These are phyloP conservation scores for Phymastichus coffea DNA, from an alignment of 1,140 invertebrate species.

Conservation along the genomic window DNA sequence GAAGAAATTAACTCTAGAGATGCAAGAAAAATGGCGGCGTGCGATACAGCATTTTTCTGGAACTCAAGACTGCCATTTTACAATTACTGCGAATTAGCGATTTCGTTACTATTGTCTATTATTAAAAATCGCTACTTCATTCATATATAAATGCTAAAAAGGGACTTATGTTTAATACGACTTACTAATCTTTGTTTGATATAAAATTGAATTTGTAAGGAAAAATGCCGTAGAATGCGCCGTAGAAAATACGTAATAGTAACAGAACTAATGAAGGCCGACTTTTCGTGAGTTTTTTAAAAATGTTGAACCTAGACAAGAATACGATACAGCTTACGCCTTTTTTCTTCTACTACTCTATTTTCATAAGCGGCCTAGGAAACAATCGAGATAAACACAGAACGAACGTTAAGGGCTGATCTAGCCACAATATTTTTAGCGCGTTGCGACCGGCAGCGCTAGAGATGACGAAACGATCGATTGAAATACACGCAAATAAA, in stretches of 20 bases:
- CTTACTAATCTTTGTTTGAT: not conserved
- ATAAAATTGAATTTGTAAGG: not conserved
- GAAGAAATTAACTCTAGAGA: slow-evolving; percentile 12
- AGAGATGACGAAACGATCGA: not conserved
- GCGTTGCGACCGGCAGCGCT: not conserved
- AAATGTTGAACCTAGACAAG: not conserved
- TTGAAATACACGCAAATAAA: slow-evolving; percentile 1
- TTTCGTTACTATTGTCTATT: not conserved
- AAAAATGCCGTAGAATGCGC: not conserved
- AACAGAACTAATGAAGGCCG: not conserved
- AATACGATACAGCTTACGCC: not conserved
- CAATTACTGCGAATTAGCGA: not conserved
- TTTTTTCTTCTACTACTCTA: slow-evolving; percentile 4
- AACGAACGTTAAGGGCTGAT: not conserved
- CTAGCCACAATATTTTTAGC: not conserved
- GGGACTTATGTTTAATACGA: not conserved
- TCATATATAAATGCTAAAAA: not conserved
- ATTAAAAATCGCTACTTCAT: not conserved
- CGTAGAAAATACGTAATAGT: not conserved
- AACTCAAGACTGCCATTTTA: slow-evolving; percentile 55
- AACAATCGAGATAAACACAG: not conserved
- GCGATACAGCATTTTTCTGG: slow-evolving; percentile 48
- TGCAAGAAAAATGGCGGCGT: not conserved
- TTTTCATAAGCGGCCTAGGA: slow-evolving; percentile 21
- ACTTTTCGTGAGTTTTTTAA: slow-evolving; percentile 2